These are phyloP conservation scores for Sinocyclocheilus rhinocerous DNA, from an alignment of 2,113 vertebrate genomes.

Conservation along the genomic window DNA sequence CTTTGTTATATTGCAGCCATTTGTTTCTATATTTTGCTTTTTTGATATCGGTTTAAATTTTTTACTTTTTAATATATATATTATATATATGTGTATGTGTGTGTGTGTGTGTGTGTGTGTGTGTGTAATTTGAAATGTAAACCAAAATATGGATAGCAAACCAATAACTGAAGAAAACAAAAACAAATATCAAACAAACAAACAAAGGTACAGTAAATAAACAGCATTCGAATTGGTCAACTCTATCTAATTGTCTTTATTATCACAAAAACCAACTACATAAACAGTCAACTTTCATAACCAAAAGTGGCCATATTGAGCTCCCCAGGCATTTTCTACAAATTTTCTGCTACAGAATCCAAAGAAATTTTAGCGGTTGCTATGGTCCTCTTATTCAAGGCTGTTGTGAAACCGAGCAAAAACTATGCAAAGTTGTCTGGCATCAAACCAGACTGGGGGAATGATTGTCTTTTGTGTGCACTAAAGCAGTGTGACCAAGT, in stretches of 20 bases:
- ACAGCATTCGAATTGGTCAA: background rate
- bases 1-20: too few relatives aligned
- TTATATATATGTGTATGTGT: too few relatives aligned
- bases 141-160: too few relatives aligned
- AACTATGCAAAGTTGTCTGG: slow-evolving; percentile 42
- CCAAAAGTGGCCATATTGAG: slow-evolving; percentile 19
- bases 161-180: too few relatives aligned
- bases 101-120: too few relatives aligned
- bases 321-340: slow-evolving; percentile 18
- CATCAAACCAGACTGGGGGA: slow-evolving; percentile 32
- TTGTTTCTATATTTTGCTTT: too few relatives aligned
- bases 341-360: slow-evolving; percentile 15
- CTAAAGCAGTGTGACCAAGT: slow-evolving; percentile 48
- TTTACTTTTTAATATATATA: too few relatives aligned
- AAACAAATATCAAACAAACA: too few relatives aligned
- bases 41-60: too few relatives aligned
- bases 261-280: background rate
- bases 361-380: slow-evolving; percentile 30
- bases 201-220: too few relatives aligned
- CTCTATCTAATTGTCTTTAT: background rate
- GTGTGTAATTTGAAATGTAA: too few relatives aligned
- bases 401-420: slow-evolving; percentile 33
- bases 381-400: slow-evolving; percentile 15
- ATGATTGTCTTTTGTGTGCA: slow-evolving; percentile 44
- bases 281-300: slow-evolving; percentile 15